Evolutionary conservation across 2,888 invertebrate genomes (phyloP), one percentile per base, ranked within the genome.

Genomic region (Conus canariensis): DNA sequence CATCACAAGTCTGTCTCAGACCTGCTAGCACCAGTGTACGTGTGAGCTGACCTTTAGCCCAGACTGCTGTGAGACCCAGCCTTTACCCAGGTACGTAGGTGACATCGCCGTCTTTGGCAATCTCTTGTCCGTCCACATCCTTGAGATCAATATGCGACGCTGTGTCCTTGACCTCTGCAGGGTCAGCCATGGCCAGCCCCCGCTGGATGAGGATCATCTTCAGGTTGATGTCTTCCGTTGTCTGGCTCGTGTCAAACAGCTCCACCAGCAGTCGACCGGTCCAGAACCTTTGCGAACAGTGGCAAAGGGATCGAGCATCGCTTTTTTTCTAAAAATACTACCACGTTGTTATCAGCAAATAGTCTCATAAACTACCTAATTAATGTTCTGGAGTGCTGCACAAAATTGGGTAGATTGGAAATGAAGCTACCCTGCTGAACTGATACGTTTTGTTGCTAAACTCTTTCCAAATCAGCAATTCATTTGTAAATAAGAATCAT

Each of bases 131-230:
- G 2, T 77, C 77, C 8, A 19, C 25, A 10, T 45, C 77, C 30
- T 10, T 8, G 30, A 12, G 77, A 9, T 8, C 19, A 58, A 12
- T 10, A 7, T 12, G 14, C 14, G 45, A 77, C 25, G 1, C 30
- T 8, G 58, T 83, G 82, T 83, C 22, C 58, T 58, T 83, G 82
- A 19, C 58, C 56, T 83, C 58, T 4, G 58, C 56, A 10, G 56
- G 58, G 58, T 22, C 67, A 12, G 86, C 30, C 7, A 19, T 25
- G 16, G 86, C 86, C 64, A 86, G 64, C 7, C 86, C 64, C 14
- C 58, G n/a, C 64, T 86, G 96, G 8, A 98, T 97, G 91, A 98
- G 95, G 91, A 97, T 97, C 45, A 97, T 97, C 6, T 97, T 97
- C 60, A 98, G 97, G 95, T 97, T 97, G 70, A 97, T 92, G 91